Evolutionary conservation across 2,797 vertebrate species (phyloP), one percentile per base, ranked within the genome.

Genomic region (Takifugu rubripes): DNA sequence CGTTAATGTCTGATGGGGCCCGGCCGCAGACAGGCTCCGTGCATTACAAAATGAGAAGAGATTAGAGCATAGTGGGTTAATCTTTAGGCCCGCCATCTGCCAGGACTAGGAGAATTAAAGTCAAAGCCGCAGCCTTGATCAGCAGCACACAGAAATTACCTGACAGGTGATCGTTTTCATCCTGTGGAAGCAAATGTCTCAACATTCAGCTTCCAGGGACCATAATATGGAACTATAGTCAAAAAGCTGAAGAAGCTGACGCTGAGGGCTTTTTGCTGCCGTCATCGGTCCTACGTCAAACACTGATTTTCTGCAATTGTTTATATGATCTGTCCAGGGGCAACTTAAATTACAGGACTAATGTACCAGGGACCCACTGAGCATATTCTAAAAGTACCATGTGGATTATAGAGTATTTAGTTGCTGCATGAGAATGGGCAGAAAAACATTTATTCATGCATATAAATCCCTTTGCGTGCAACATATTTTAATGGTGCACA

Each of bases 31-130:
- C 76, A 82, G 77, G 81, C 71, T 49, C 76, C 77, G 77, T 87
- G 86, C 77, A 84, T 89, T 83, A 88, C 84, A 89, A 88, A 87
- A 91, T 92, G 84, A 91, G 79, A 61, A 80, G 75, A 89, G 89
- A 92, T 93, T 93, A 91, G 61, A 84, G 71, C 56, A 84, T 86
- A 85, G 73, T 62, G 84, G 87, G 89, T 89, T 95, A 94, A 94
- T 93, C 91, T 87, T 86, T 84, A 84, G 88, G 79, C 63, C 59
- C 67, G 68, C 92, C 93, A 91, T 93, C 92, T 93, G 90, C 84
- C 70, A 72, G 76, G 66, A 64, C 66, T 64, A 78, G 48, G 77
- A 84, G 79, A 91, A 87, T 82, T 90, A 87, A 92, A 84, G 80
- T 78, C 83, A 78, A 76, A 85, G 86, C 87, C 75, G 66, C 62